These are phyloP conservation scores for Pteria penguin DNA, from an alignment of 2,888 invertebrate genomes.

Conservation along the genomic window DNA sequence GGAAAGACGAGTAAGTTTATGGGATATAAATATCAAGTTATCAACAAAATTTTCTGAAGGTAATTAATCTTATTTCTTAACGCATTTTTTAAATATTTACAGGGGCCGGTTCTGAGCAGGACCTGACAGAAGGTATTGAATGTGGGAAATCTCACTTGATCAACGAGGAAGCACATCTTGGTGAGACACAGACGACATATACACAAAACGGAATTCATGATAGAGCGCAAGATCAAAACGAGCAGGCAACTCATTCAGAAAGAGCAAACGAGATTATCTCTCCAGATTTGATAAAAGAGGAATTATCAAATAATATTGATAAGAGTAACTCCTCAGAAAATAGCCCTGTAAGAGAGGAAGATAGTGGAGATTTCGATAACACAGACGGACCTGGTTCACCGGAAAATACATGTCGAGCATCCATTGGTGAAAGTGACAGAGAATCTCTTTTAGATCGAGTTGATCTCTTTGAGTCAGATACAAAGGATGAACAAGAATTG, in stretches of 20 bases:
- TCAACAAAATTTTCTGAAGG: no score
- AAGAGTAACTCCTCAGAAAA: neutral
- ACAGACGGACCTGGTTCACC: neutral
- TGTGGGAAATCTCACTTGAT: constrained; percentile 1
- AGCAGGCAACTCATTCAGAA: neutral
- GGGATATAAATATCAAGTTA: no score
- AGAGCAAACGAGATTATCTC: neutral
- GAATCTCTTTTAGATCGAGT: neutral
- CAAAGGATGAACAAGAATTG: neutral
- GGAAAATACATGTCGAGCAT: constrained; percentile 7
- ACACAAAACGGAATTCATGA: neutral
- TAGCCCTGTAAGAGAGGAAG: neutral
- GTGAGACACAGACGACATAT: no score
- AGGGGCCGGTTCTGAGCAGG: constrained; percentile 17
- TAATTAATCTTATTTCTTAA: no score
- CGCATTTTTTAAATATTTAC: no score
- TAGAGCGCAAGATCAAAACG: neutral
- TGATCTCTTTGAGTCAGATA: neutral
- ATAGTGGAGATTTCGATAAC: neutral
- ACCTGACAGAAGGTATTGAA: constrained; percentile 1
- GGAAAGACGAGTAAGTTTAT: no score
- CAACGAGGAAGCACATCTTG: constrained; percentile 3
- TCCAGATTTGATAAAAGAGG: neutral
- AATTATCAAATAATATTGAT: constrained; percentile 1
- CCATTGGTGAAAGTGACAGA: neutral